A percentile compares a stretch with the other conserved stretches of the same genome.
phyloP scores from a whole-genome alignment of 2,113 vertebrate genomes.

The Heterochromis multidens region DNA sequence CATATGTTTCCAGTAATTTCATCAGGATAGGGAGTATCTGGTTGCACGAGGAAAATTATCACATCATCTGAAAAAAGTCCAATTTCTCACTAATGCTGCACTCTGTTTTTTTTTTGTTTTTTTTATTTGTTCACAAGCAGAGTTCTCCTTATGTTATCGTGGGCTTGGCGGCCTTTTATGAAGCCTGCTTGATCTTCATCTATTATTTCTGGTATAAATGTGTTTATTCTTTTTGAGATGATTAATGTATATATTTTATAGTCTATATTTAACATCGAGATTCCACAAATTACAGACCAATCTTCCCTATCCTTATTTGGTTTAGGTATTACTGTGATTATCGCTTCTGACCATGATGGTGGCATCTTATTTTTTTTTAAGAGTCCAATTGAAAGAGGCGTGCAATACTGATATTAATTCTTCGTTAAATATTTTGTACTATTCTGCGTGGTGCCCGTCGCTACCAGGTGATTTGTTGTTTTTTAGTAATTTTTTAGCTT shows the following conservation, averaged over 20 bases:
- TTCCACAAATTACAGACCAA: neutral
- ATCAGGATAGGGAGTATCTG: too few relatives aligned
- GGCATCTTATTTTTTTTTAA: accelerated
- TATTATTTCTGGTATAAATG: neutral
- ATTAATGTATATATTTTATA: neutral
- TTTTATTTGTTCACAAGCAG: neutral
- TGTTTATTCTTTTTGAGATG: neutral
- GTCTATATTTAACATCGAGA: neutral
- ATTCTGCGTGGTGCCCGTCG: accelerated
- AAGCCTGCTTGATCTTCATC: neutral
- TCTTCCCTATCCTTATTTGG: neutral
- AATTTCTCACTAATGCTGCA: accelerated
- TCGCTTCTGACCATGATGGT: neutral
- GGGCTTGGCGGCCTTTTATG: neutral
- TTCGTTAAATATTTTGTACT: neutral
- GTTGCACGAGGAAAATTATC: too few relatives aligned
- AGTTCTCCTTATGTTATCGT: neutral
- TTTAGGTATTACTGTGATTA: neutral
- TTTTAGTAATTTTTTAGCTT: neutral
- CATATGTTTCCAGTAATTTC: too few relatives aligned
- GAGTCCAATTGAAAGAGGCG: neutral
- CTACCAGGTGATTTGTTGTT: neutral
- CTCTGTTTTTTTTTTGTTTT: neutral
- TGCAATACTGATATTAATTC: neutral
- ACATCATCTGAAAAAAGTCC: too few relatives aligned